Conservation (phyloP, 2,113 vertebrate genomes). For the Tetrax tetrax region DNA sequence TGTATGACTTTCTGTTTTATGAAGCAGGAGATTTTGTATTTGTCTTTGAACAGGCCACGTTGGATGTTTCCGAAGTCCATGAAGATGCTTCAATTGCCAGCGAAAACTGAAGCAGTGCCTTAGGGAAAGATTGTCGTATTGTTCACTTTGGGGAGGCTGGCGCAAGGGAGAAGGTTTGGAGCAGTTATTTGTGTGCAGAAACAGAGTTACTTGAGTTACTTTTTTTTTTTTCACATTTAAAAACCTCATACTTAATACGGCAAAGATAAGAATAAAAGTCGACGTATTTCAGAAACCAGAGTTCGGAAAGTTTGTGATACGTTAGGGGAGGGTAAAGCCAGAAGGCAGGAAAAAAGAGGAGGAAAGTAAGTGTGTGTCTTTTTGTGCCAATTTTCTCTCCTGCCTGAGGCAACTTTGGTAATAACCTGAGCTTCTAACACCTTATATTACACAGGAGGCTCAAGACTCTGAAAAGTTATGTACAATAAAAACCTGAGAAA, state of each 20-base stretch:
- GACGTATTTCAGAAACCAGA: background rate
- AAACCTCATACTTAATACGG: background rate
- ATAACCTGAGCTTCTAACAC: constrained; percentile 55
- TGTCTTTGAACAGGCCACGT: background rate
- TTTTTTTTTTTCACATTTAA: background rate
- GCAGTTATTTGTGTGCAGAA: background rate
- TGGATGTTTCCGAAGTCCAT: background rate
- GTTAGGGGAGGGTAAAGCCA: background rate
- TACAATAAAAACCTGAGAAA: constrained; percentile 55
- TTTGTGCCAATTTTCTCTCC: constrained; percentile 51
- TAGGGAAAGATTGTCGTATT: background rate
- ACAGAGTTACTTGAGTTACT: background rate
- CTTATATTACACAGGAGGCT: constrained; percentile 62
- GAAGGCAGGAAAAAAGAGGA: constrained; percentile 14
- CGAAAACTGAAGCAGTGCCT: background rate
- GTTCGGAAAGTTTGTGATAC: background rate
- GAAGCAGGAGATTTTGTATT: background rate
- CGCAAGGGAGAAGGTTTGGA: background rate
- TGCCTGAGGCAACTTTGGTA: constrained; percentile 58
- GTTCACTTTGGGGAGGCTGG: background rate
- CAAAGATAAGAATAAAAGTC: background rate
- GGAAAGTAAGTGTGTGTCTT: background rate
- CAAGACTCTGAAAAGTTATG: constrained; percentile 37
- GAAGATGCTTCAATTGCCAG: background rate
- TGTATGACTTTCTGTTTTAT: background rate